Base-by-base conservation (phyloP, 2,113 vertebrate species). In the Syngnathus typhle region DNA sequence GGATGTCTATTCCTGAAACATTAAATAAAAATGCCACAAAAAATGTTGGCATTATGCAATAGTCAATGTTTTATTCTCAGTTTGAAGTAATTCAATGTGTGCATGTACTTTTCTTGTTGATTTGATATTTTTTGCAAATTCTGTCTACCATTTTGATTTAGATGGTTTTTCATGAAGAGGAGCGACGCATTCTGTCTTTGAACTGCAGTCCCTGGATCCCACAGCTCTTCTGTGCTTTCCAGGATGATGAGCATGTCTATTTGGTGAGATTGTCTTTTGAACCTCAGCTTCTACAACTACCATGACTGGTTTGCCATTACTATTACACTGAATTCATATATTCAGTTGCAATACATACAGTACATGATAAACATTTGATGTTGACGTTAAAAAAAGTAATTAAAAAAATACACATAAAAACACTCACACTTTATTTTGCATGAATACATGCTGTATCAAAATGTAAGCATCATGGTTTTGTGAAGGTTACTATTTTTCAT, bases 151-250 rank as follows among this genome's bases (percentile, higher is more conserved):
- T 62, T 65, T 32, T 65, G 36, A 38, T 59, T 36, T 67, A 98
- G 96, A 88, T 94, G 74, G 91, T 93, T 38, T 97, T 94, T 90
- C 94, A 94, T 82, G 94, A 96, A 79, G 97, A 96, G 82, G 96
- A 99, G 77, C 89, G 91, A 37, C 91, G 77, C 73, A 93, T 98
- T 79, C 77, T 99, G 72, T 89, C 93, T 84, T 79, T 82, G 72
- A 94, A 88, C 83, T 87, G 74, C 70, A 94, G 95, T 67, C 93
- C 94, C 0, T 98, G 96, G 97, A 94, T 98, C 71, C 96, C 96
- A 55, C 91, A 92, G 67, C 88, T 98, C 60, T 91, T 95, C 3
- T 94, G 93, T 63, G 94, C 96, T 19, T 99, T 98, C 86, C 97
- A 99, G 79, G 96, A 99, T 89, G 93, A 91, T 85, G 92, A 93